phyloP scores from a whole-genome alignment of 2,888 invertebrate species.

The Drosophila cracens region DNA sequence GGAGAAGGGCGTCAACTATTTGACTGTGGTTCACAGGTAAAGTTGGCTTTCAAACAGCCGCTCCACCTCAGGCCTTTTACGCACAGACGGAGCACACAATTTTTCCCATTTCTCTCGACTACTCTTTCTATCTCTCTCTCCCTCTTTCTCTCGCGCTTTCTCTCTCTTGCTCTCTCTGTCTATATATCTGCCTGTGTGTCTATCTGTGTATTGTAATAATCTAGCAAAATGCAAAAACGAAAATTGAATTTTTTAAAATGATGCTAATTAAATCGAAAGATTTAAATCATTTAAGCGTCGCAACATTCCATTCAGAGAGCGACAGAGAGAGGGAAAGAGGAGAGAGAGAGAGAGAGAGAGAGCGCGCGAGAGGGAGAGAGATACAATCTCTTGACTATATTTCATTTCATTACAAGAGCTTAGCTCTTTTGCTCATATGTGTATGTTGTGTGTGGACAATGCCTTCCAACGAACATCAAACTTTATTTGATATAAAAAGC shows the following conservation, averaged over 20 bases:
- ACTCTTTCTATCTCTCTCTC: not conserved
- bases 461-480: conserved; percentile 38
- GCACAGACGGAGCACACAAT: conserved; percentile 16
- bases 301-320: conserved; percentile 16
- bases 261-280: conserved; percentile 75
- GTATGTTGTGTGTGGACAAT: conserved; percentile 14
- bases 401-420: not conserved
- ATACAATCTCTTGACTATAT: not conserved
- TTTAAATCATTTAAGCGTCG: conserved; percentile 65
- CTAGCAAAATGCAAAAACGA: conserved; percentile 62
- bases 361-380: not conserved
- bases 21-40: conserved; percentile 41
- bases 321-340: not conserved
- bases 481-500: conserved; percentile 35
- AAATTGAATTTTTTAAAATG: conserved; percentile 75
- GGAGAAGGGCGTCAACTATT: conserved; percentile 32
- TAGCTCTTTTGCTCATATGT: not conserved
- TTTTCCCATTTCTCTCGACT: not conserved
- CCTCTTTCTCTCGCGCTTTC: not conserved
- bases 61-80: conserved; percentile 22
- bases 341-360: not conserved
- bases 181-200: conserved; percentile 3
- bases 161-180: not conserved
- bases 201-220: conserved; percentile 57
- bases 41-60: conserved; percentile 20